A percentile compares a stretch with the other conserved stretches of the same genome.
These are phyloP conservation scores for Ciconia boyciana DNA, from an alignment of 2,113 vertebrate genomes.

Conservation along the genomic window DNA sequence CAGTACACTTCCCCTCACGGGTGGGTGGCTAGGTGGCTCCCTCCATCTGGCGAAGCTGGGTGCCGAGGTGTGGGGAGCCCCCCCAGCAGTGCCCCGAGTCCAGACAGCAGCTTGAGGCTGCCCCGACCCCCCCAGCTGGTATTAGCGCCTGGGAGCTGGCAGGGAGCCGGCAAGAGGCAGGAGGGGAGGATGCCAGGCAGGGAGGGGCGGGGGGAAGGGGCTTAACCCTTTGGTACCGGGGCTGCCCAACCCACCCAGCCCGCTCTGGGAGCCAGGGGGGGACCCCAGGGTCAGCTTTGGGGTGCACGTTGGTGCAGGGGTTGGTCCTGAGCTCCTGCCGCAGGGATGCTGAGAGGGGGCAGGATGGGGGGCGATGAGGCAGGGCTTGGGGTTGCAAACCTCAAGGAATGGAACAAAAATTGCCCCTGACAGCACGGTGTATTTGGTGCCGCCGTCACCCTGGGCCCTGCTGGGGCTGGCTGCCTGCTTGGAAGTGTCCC, in stretches of 20 bases:
- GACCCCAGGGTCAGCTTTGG: background rate
- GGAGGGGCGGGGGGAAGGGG: background rate
- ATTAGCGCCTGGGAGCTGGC: conserved; percentile 31
- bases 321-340: background rate
- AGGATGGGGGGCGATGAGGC: background rate
- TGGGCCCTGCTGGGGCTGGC: background rate
- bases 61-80: background rate
- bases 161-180: conserved; percentile 3
- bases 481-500: background rate
- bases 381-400: background rate
- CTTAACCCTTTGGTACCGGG: conserved; percentile 7
- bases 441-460: rapidly evolving
- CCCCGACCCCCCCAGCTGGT: conserved; percentile 39
- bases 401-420: rapidly evolving
- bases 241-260: background rate
- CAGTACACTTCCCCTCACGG: background rate
- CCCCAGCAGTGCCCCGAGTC: background rate
- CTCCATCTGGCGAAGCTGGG: background rate
- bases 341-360: background rate
- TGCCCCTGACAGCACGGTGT: rapidly evolving
- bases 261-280: background rate
- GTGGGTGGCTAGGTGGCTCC: background rate
- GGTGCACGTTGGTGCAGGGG: background rate
- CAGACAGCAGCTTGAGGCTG: conserved; percentile 24
- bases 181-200: background rate